Evolutionary conservation across 2,888 invertebrate species (phyloP), one percentile per base, ranked within the genome.

Genomic region (Malthinus seriepunctatus): DNA sequence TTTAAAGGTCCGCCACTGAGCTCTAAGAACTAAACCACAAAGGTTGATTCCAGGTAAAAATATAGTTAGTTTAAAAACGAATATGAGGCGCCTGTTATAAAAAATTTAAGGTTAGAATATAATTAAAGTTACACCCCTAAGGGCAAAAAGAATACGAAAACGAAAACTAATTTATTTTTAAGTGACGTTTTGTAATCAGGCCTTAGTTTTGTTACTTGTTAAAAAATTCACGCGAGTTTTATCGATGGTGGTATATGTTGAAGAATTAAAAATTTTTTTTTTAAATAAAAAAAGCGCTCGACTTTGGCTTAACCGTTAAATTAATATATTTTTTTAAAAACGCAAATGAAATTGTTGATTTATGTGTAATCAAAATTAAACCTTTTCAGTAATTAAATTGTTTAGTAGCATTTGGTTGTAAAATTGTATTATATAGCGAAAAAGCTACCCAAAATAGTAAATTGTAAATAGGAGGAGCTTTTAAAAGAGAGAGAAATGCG

Each of bases 391-490:
- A 55, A 63, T 63, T 59, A 52, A 60, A 58, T 47, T 44, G 53
- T 65, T 64, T 64, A 52, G 51, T 52, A 46, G 59, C 62, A 60
- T 65, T 63, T 62, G 44, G 58, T 61, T 51, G 10, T 34, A 51
- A 50, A 54, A 51, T 37, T 33, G 46, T 52, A 46, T 37, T 23
- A 23, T 23, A 23, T 23, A 23, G 56, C 56, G 51, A 63, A 60
- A 62, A 55, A 57, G 50, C 39, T 42, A 56, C 54, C 47, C 33
- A 53, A n/a, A n/a, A n/a, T n/a, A n/a, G n/a, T n/a, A n/a, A 51
- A 61, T 47, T 46, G 42, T 47, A 49, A 58, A 54, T 50, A 56
- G 58, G 54, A 49, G 56, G 52, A 46, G 56, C 46, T 52, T 52
- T 37, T 23, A 37, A 48, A 53, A 42, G 38, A 50, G 47, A 31